Conservation (phyloP, 2,113 vertebrate species). For the Platycercus adscitus region DNA sequence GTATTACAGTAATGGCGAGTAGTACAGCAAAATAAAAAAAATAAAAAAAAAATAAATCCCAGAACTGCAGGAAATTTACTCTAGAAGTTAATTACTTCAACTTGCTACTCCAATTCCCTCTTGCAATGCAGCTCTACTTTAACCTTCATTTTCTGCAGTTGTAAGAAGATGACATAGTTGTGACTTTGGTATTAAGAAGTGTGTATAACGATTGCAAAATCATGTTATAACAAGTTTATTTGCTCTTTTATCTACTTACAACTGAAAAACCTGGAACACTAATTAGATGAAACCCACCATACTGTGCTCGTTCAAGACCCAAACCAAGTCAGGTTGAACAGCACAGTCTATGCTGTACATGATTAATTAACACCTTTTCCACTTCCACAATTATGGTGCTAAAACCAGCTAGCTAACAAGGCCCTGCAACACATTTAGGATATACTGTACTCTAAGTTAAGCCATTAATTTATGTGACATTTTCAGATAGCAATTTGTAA, state of each 20-base stretch:
- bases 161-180: background rate
- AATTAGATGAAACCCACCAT: background rate
- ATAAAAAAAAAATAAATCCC: background rate
- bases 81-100: slow-evolving; percentile 30
- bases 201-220: background rate
- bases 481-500: background rate
- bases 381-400: background rate
- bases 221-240: background rate
- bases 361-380: background rate
- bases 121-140: background rate
- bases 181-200: background rate
- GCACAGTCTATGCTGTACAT: background rate
- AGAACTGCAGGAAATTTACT: background rate
- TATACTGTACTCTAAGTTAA: background rate
- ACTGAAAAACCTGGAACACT: background rate
- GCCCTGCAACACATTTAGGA: background rate
- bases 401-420: background rate
- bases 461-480: background rate
- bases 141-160: background rate
- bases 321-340: background rate
- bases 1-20: background rate
- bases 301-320: background rate
- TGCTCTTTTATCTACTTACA: background rate
- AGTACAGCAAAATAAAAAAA: background rate
- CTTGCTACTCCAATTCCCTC: background rate